A percentile compares a stretch with the other conserved stretches of the same genome.
Conservation (phyloP, 2,113 vertebrate genomes). For the Elephantulus edwardii region DNA sequence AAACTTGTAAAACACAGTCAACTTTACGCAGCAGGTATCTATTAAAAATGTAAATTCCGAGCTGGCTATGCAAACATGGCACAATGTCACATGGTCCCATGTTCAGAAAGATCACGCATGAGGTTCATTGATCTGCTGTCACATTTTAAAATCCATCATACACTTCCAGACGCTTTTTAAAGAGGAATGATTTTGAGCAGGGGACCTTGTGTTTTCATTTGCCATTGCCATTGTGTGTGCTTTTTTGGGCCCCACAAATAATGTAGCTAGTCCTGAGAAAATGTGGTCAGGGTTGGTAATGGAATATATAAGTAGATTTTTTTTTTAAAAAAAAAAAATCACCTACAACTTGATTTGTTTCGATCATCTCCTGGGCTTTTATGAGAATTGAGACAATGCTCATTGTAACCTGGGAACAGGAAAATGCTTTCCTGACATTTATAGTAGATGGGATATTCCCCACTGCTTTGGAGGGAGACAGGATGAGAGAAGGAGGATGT, state of each 20-base stretch:
- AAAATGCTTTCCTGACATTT: constrained; percentile 33
- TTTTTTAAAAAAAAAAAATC: not conserved
- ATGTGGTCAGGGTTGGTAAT: constrained; percentile 16
- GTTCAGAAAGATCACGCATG: not conserved
- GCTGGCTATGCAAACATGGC: not conserved
- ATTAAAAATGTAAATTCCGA: not conserved
- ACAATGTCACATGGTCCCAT: not conserved
- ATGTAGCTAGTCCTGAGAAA: not conserved
- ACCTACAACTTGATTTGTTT: constrained; percentile 18
- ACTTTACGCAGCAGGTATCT: constrained; percentile 10
- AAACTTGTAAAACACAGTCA: not conserved
- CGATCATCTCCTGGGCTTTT: constrained; percentile 31
- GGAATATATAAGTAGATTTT: not conserved
- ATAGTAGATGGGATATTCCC: not conserved
- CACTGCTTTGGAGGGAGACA: not conserved
- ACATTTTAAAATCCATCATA: not conserved
- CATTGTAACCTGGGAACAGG: not conserved
- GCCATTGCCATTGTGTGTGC: not conserved
- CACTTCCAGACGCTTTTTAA: not conserved
- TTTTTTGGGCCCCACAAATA: not conserved
- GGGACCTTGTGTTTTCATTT: constrained; percentile 10
- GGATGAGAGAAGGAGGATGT: not conserved
- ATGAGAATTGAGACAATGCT: constrained; percentile 23
- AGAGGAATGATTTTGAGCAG: not conserved
- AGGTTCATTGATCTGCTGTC: not conserved